Evolutionary conservation across 2,797 vertebrate genomes (phyloP).

Genomic region (Leptoclinus maculatus): DNA sequence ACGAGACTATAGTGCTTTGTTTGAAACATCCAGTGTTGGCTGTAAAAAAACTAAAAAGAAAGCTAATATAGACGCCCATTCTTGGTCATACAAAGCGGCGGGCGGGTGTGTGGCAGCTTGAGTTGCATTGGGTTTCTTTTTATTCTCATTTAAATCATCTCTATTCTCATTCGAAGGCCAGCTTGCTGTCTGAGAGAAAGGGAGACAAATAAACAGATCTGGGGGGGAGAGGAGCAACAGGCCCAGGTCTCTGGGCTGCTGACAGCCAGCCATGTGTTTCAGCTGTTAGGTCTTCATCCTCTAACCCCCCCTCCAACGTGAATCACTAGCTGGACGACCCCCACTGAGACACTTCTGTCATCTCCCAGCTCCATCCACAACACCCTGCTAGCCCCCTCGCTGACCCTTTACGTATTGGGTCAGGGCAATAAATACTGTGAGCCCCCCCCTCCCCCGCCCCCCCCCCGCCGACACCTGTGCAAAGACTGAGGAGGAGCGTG

Average conservation of each 20-base stretch:
- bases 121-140: slow-evolving; percentile 22
- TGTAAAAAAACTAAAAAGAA: neutral
- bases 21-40: slow-evolving; percentile 14
- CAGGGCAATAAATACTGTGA: slow-evolving; percentile 74
- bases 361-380: slow-evolving; percentile 39
- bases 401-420: slow-evolving; percentile 73
- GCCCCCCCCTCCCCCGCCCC: slow-evolving; percentile 18
- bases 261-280: slow-evolving; percentile 73
- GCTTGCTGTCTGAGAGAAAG: slow-evolving; percentile 35
- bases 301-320: slow-evolving; percentile 1
- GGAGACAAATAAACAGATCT: slow-evolving; percentile 61
- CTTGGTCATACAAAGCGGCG: slow-evolving; percentile 6
- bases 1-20: slow-evolving; percentile 15
- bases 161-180: slow-evolving; percentile 49
- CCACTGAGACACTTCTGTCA: slow-evolving; percentile 67
- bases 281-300: slow-evolving; percentile 58
- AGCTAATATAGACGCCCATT: neutral
- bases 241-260: slow-evolving; percentile 34
- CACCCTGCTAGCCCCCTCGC: slow-evolving; percentile 31
- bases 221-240: slow-evolving; percentile 27
- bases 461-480: slow-evolving; percentile 74
- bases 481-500: slow-evolving; percentile 58
- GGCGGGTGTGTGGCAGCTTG: neutral
- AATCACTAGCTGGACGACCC: slow-evolving; percentile 53
- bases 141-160: slow-evolving; percentile 54